phyloP scores from a whole-genome alignment of 1,140 invertebrate genomes.

The Sogatella furcifera region DNA sequence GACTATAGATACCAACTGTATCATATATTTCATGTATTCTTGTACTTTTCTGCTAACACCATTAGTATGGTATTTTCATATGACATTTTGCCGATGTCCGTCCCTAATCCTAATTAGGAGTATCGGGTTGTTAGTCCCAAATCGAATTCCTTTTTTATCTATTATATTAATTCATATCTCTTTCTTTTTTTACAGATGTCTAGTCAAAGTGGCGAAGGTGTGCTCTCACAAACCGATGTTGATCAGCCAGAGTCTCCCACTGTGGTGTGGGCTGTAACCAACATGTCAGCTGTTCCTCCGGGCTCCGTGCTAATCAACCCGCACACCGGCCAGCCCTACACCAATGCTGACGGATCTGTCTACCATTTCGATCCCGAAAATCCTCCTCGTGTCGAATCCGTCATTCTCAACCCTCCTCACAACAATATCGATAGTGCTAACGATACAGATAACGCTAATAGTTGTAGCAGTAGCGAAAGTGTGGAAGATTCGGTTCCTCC shows the following conservation, averaged over 20 bases:
- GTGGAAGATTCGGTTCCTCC: not conserved
- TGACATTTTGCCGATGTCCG: too few relatives aligned
- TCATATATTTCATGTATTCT: too few relatives aligned
- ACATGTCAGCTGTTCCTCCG: constrained; percentile 65
- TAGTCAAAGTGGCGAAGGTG: constrained; percentile 16
- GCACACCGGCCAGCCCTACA: constrained; percentile 50
- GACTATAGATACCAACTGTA: too few relatives aligned
- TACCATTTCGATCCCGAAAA: constrained; percentile 65
- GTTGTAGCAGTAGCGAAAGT: not conserved
- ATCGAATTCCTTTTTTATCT: too few relatives aligned
- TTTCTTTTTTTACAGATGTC: constrained; percentile 13
- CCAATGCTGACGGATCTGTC: constrained; percentile 53
- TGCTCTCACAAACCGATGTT: constrained; percentile 17
- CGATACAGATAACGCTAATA: too few relatives aligned
- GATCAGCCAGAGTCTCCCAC: constrained; percentile 7
- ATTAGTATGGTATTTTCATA: too few relatives aligned
- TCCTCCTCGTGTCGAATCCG: constrained; percentile 27
- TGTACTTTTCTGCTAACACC: too few relatives aligned
- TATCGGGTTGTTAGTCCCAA: too few relatives aligned
- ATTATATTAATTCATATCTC: too few relatives aligned
- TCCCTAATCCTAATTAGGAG: too few relatives aligned
- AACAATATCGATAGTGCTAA: too few relatives aligned
- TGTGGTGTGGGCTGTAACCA: constrained; percentile 76
- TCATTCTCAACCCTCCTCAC: not conserved
- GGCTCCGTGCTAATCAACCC: constrained; percentile 81